Evolutionary conservation across 1,140 invertebrate species (phyloP).

Genomic region (Ceratosolen solmsi): DNA sequence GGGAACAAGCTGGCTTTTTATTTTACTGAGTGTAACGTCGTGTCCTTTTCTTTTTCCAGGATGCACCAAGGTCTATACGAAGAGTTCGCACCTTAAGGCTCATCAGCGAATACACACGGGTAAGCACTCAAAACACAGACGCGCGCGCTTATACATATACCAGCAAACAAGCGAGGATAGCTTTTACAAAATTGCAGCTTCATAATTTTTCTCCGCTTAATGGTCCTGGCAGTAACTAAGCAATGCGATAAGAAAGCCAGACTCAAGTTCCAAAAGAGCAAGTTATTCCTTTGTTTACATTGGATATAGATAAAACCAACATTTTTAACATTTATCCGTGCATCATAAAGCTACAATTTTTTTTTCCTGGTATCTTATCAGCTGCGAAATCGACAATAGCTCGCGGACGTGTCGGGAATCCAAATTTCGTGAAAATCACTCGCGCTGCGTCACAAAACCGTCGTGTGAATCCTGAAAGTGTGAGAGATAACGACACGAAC

Average conservation of each 20-base stretch:
- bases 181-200: background rate
- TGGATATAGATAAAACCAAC: background rate
- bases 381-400: background rate
- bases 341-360: background rate
- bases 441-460: background rate
- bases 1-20: slow-evolving; percentile 12
- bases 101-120: slow-evolving; percentile 98
- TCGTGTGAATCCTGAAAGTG: slow-evolving; percentile 3
- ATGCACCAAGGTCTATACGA: slow-evolving; percentile 98
- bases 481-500: background rate
- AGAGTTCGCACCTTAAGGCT: slow-evolving; percentile 98
- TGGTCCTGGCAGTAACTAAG: background rate
- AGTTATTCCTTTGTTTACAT: background rate
- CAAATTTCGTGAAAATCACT: background rate
- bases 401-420: background rate
- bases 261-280: background rate
- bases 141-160: too few relatives aligned
- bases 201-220: background rate
- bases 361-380: background rate
- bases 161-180: background rate
- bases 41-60: slow-evolving; percentile 77
- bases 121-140: slow-evolving; percentile 73
- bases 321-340: background rate
- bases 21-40: background rate
- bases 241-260: background rate